phyloP scores from a whole-genome alignment of 2,797 vertebrate species.

The Scyliorhinus canicula region DNA sequence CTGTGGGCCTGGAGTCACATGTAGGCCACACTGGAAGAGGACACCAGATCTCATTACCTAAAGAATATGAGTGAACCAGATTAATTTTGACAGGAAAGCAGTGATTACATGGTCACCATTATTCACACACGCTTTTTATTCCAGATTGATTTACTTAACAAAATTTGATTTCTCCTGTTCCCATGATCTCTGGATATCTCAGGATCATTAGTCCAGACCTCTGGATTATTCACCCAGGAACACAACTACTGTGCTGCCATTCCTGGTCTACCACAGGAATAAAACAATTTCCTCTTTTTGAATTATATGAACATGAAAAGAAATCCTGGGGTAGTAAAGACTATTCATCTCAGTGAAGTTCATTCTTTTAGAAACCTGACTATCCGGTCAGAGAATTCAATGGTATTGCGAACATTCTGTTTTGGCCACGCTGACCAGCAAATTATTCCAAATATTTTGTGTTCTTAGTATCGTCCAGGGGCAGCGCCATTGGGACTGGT shows the following conservation, averaged over 20 bases:
- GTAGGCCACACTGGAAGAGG: background rate
- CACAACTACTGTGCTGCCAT: background rate
- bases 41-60: background rate
- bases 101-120: background rate
- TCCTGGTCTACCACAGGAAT: background rate
- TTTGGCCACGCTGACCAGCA: background rate
- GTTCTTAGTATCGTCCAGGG: background rate
- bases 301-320: background rate
- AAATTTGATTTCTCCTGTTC: background rate
- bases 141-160: background rate
- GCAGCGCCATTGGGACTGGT: background rate
- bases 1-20: background rate
- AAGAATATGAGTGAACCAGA: background rate
- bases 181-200: background rate
- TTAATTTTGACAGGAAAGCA: background rate
- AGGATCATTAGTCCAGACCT: background rate
- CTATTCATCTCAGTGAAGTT: background rate
- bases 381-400: background rate
- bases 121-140: background rate
- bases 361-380: background rate
- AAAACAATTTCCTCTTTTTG: background rate
- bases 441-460: background rate
- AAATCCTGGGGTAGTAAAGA: background rate
- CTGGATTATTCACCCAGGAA: background rate
- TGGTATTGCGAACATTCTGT: background rate